Percentiles rank a stretch among this genome's conserved stretches.
Conservation (phyloP, 2,888 invertebrate species). For the Drosophila meridionalis region DNA sequence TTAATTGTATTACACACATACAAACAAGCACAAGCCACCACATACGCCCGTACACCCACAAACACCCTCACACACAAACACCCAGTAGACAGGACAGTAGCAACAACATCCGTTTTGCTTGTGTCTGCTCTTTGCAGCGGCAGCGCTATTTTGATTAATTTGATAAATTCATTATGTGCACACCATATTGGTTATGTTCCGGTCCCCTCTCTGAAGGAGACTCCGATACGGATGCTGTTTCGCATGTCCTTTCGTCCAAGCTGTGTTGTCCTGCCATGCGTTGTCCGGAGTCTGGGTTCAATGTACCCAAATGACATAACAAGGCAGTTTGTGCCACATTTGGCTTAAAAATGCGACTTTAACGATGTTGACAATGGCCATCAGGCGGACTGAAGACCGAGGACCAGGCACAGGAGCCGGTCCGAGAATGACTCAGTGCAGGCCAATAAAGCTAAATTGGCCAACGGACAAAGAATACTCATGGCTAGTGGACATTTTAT, state of each 20-base stretch:
- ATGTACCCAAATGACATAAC: slow-evolving; percentile 73
- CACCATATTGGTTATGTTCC: slow-evolving; percentile 77
- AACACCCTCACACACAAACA: slow-evolving; percentile 10
- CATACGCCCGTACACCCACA: slow-evolving; percentile 10
- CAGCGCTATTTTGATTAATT: slow-evolving; percentile 79
- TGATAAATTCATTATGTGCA: slow-evolving; percentile 82
- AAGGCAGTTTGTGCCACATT: slow-evolving; percentile 75
- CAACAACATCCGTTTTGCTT: slow-evolving; percentile 58
- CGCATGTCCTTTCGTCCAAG: slow-evolving; percentile 41
- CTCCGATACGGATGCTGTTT: slow-evolving; percentile 12
- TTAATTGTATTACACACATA: slow-evolving; percentile 73
- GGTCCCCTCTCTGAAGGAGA: not conserved
- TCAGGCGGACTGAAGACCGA: slow-evolving; percentile 5
- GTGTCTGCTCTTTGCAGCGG: slow-evolving; percentile 48
- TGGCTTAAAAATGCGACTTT: slow-evolving; percentile 76
- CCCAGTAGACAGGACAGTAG: slow-evolving; percentile 25
- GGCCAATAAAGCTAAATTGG: slow-evolving; percentile 42
- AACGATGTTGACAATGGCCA: slow-evolving; percentile 59
- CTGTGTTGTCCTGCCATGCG: slow-evolving; percentile 42
- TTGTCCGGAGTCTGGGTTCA: slow-evolving; percentile 55
- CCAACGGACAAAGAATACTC: slow-evolving; percentile 20
- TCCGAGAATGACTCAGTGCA: slow-evolving; percentile 24
- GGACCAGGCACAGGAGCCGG: not conserved
- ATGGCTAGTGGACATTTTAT: slow-evolving; percentile 54
- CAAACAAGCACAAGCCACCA: slow-evolving; percentile 9